Conservation (phyloP, 2,797 vertebrate species). For the Presbytis comata region DNA sequence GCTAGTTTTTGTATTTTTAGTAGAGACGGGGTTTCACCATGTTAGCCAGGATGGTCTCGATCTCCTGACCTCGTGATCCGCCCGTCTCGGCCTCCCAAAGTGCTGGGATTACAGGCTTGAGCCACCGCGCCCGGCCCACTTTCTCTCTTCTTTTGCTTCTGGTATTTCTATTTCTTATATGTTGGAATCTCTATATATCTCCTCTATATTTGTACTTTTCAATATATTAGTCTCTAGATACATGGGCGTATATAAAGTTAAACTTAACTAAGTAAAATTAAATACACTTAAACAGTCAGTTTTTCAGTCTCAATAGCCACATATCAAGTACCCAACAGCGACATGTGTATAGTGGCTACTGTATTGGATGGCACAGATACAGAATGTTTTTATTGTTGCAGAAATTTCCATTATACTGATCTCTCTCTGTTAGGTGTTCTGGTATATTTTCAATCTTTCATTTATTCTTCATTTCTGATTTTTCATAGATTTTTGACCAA, state of each 20-base stretch:
- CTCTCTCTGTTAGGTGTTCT: not conserved
- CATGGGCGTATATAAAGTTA: not conserved
- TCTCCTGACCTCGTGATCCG: no score
- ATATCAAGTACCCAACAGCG: not conserved
- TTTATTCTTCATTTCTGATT: not conserved
- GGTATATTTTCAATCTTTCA: not conserved
- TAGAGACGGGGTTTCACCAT: no score
- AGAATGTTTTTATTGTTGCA: not conserved
- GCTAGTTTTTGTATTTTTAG: no score
- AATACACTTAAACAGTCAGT: not conserved
- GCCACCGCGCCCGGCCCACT: not conserved
- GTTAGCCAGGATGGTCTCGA: no score
- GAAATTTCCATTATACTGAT: not conserved
- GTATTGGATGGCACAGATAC: not conserved
- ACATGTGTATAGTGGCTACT: not conserved
- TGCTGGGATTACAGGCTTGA: no score
- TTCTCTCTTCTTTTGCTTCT: not conserved
- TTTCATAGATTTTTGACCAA: not conserved
- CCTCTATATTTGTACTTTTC: not conserved
- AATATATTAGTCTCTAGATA: not conserved
- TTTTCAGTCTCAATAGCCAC: not conserved
- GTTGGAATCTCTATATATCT: not conserved
- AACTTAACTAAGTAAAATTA: constrained; percentile 1
- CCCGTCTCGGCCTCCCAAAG: no score
- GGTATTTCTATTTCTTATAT: not conserved